Conservation (phyloP, 2,888 invertebrate genomes). For the Leptinotarsa juncta region DNA sequence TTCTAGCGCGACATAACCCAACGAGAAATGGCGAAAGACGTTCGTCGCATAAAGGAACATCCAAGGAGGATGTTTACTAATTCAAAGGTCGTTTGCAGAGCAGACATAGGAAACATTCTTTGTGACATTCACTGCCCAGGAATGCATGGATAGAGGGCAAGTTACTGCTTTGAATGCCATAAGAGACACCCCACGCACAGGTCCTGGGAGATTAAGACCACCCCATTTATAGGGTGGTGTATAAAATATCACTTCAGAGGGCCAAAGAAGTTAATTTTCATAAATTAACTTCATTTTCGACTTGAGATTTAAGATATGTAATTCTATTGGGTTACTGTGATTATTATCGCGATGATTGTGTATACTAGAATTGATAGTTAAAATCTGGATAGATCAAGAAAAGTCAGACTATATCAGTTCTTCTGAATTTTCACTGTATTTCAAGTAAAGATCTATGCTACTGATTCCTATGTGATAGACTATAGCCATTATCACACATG, state of each 20-base stretch:
- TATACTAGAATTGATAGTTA: too few relatives aligned
- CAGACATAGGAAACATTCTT: constrained; percentile 29
- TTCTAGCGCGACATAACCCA: not conserved
- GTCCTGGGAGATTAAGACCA: not conserved
- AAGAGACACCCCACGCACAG: constrained; percentile 2
- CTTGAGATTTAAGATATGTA: too few relatives aligned
- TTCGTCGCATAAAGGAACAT: constrained; percentile 5
- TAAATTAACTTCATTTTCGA: too few relatives aligned
- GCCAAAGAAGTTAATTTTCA: too few relatives aligned
- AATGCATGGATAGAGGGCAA: constrained; percentile 15
- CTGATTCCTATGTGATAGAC: too few relatives aligned
- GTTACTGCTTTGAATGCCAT: constrained; percentile 21
- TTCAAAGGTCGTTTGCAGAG: constrained; percentile 29
- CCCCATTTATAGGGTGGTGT: not conserved
- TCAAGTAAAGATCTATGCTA: too few relatives aligned
- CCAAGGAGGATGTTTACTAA: constrained; percentile 22
- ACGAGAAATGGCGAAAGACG: not conserved
- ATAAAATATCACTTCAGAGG: not conserved
- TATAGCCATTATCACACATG: too few relatives aligned
- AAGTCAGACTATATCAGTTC: too few relatives aligned
- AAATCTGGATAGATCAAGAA: too few relatives aligned
- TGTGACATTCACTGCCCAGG: constrained; percentile 26
- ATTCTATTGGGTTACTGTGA: too few relatives aligned
- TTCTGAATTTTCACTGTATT: too few relatives aligned
- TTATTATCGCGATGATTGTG: too few relatives aligned